Evolutionary conservation across 2,113 vertebrate species (phyloP), one percentile per base, ranked within the genome.

Genomic region (Scolopax mira): DNA sequence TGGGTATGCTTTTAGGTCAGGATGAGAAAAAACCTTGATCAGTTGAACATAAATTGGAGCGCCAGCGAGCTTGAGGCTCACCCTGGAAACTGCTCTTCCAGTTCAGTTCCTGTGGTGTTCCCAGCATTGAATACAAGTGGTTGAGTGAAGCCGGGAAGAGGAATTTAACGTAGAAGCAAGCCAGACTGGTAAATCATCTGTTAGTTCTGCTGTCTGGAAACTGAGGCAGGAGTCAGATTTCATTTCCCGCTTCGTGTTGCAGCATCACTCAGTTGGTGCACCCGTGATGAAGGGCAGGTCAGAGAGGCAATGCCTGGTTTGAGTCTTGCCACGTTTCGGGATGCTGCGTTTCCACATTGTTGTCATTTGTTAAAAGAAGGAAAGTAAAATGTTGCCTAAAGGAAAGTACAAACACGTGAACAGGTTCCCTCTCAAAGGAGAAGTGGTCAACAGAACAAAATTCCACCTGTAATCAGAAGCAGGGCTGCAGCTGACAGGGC

Each of bases 141-240:
- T 52, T 57, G 87, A 89, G 37, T 75, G 89, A 82, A 77, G 78
- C 78, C 77, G 87, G 74, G 64, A 79, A 61, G 78, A 93, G 70
- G 89, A 95, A 88, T 91, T 89, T 61, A 82, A 54, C 58, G n/a
- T 48, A 85, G 94, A 88, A 89, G 89, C 62, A 93, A 94, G 91
- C 84, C 91, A 94, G 91, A 75, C 89, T 93, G 91, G 81, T 95
- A 96, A 95, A 95, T 94, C 85, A 89, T 91, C 89, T 82, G 49
- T 91, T 97, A 87, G 57, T 96, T 95, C 85, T 97, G 87, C 91
- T 96, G 81, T 94, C 93, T 95, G 93, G 87, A 96, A 97, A 97
- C 95, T 94, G 93, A 95, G 94, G 95, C 94, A 96, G 91, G 89
- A 95, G 78, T 94, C 81, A 85, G 57, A 72, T 94, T 94, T 94